Base-by-base conservation (phyloP, 2,113 vertebrate genomes). In the Vanacampus margaritifer region DNA sequence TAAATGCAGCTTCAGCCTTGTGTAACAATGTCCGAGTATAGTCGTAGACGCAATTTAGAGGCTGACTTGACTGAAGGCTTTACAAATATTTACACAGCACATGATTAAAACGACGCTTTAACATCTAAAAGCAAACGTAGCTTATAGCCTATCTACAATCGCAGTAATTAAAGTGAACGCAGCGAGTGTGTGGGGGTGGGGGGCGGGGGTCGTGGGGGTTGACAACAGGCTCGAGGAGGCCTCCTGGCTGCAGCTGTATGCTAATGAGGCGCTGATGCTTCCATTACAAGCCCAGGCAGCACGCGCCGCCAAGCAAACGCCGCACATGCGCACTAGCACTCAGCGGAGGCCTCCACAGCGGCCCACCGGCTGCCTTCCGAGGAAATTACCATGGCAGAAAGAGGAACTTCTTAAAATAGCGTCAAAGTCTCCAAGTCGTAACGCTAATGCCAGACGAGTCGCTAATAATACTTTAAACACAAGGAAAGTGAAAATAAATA, bases 191-290 rank as follows among this genome's bases (percentile, higher is more conserved):
- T 32, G 28, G 28, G 28, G 28, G 28, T 2, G 28, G 28, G 28
- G 28, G 28, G 28, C 2, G 28, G 28, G 28, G 28, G 2, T 2
- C 28, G 11, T 64, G 74, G 85, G 67, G 73, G 76, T 73, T 76
- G 73, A 65, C 46, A 36, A 65, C 63, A 65, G 63, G 26, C 63
- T 64, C 7, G 62, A 26, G 23, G 59, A 62, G 36, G 59, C n/a
- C 59, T 62, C n/a, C 39, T 66, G 68, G 90, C 76, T 77, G 93
- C 94, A 96, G 95, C 95, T 97, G 95, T 97, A 97, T 96, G 95
- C 88, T 95, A 97, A 97, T 96, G 11, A 90, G 91, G 90, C 89
- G 90, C 92, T 91, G 78, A 89, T 71, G 80, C 78, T 77, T 80
- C 79, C 79, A 67, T 82, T 90, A 78, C 69, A 74, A 73, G 79